phyloP scores from a whole-genome alignment of 2,888 invertebrate species.

The Cremastobaeus sp. region DNA sequence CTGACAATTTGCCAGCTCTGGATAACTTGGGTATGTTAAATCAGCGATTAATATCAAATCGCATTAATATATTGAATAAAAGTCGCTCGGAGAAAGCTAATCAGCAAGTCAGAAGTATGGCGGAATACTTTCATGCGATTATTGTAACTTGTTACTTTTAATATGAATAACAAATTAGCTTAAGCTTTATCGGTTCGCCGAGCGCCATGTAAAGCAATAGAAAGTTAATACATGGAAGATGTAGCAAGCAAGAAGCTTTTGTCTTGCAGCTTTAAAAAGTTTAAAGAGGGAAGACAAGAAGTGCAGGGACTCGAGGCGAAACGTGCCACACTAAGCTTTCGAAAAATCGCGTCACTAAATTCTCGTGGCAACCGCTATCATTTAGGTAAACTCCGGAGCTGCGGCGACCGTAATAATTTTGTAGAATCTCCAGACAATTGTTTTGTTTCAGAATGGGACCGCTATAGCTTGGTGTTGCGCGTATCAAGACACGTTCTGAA shows the following conservation, averaged over 20 bases:
- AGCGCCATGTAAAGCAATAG: conserved; percentile 24
- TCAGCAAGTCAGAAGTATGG: too few relatives aligned
- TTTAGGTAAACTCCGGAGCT: conserved; percentile 71
- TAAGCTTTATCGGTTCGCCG: conserved; percentile 5
- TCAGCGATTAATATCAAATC: conserved; percentile 28
- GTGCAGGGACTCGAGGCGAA: conserved; percentile 33
- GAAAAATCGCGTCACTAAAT: conserved; percentile 75
- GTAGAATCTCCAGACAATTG: conserved; percentile 65
- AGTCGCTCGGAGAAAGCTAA: too few relatives aligned
- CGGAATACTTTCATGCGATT: not conserved
- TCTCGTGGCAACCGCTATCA: conserved; percentile 73
- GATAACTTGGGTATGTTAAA: too few relatives aligned
- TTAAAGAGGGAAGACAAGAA: conserved; percentile 45
- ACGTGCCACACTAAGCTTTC: conserved; percentile 64
- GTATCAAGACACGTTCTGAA: conserved; percentile 35
- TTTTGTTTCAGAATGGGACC: conserved; percentile 60
- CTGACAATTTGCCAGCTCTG: conserved; percentile 44
- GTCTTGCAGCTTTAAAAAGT: conserved; percentile 48
- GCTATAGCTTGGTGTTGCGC: conserved; percentile 10
- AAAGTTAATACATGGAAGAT: conserved; percentile 40
- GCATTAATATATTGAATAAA: too few relatives aligned
- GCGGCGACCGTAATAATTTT: conserved; percentile 61
- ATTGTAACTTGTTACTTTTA: not conserved
- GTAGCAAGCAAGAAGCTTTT: conserved; percentile 31
- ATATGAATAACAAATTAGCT: conserved; percentile 33